Evolutionary conservation across 2,888 invertebrate species (phyloP).

Genomic region (Acleris laterana): DNA sequence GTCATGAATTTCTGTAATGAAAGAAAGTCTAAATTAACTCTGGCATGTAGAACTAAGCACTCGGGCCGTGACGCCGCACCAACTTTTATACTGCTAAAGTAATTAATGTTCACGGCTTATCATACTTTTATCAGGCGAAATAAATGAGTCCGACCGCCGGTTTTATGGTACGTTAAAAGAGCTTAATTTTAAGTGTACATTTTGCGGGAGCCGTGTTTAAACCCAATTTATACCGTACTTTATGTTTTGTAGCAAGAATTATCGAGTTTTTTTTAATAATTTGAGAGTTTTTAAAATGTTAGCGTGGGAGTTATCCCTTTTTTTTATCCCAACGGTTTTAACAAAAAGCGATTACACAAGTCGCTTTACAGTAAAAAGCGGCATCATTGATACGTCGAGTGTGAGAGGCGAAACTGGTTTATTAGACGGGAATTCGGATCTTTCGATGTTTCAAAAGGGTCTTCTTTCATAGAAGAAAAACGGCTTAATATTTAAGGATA

Average conservation of each 20-base stretch:
- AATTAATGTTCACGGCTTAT: conserved; percentile 37
- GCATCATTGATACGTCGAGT: conserved; percentile 35
- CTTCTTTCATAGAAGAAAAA: background rate
- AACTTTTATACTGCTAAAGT: conserved; percentile 32
- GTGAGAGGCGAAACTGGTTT: conserved; percentile 54
- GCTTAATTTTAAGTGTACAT: conserved; percentile 35
- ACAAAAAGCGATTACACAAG: conserved; percentile 21
- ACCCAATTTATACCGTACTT: conserved; percentile 30
- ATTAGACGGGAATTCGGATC: conserved; percentile 46
- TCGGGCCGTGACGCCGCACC: conserved; percentile 10
- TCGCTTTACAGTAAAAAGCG: conserved; percentile 18
- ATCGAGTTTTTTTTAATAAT: conserved; percentile 22
- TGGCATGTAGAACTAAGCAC: conserved; percentile 20
- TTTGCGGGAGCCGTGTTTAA: conserved; percentile 34
- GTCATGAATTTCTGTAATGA: conserved; percentile 13
- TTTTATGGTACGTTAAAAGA: conserved; percentile 35
- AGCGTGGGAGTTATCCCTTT: conserved; percentile 13
- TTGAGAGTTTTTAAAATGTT: conserved; percentile 8
- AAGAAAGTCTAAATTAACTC: conserved; percentile 19
- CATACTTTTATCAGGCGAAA: conserved; percentile 37
- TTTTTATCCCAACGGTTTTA: conserved; percentile 22
- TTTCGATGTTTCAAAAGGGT: conserved; percentile 3
- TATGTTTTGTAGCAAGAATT: conserved; percentile 24
- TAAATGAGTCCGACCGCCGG: conserved; percentile 34
- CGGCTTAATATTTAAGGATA: background rate